phyloP scores from a whole-genome alignment of 64 coral and sea anemone species.

The Trachythela sp. region DNA sequence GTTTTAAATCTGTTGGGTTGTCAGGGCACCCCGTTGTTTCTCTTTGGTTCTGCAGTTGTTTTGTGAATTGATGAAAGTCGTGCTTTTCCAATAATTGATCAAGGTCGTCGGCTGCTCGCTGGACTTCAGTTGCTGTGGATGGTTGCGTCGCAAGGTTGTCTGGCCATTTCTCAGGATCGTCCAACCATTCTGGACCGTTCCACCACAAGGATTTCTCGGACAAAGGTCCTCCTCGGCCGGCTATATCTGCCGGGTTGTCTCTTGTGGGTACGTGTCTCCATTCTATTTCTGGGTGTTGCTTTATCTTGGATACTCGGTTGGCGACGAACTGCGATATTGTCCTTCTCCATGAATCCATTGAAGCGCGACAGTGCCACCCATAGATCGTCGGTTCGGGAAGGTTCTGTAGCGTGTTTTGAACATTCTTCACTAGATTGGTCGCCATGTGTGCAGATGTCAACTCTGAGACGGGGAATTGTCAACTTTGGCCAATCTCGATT shows the following conservation, averaged over 20 bases:
- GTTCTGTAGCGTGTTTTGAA: background rate
- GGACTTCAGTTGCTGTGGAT: too few species aligned
- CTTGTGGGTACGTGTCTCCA: slow-evolving; percentile 16
- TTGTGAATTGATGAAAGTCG: too few species aligned
- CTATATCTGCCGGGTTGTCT: slow-evolving; percentile 38
- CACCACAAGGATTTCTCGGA: slow-evolving; percentile 17
- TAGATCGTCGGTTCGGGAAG: slow-evolving; percentile 4
- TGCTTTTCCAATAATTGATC: too few species aligned
- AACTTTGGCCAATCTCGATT: background rate
- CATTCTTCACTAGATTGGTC: slow-evolving; percentile 26
- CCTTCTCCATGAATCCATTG: slow-evolving; percentile 31
- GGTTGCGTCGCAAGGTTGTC: too few species aligned
- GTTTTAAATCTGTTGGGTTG: too few species aligned
- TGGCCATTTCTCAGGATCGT: slow-evolving; percentile 16
- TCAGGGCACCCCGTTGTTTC: too few species aligned
- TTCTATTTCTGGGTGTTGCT: background rate
- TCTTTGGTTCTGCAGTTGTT: too few species aligned
- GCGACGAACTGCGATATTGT: slow-evolving; percentile 24
- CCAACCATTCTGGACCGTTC: slow-evolving; percentile 40
- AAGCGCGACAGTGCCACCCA: slow-evolving; percentile 24
- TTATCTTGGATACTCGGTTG: slow-evolving; percentile 39
- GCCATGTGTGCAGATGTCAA: slow-evolving; percentile 24
- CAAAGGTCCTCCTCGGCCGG: slow-evolving; percentile 1
- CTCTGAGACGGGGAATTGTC: slow-evolving; percentile 24
- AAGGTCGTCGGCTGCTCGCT: too few species aligned